phyloP scores from a whole-genome alignment of 2,888 invertebrate genomes.

The Dendrolimus houi region DNA sequence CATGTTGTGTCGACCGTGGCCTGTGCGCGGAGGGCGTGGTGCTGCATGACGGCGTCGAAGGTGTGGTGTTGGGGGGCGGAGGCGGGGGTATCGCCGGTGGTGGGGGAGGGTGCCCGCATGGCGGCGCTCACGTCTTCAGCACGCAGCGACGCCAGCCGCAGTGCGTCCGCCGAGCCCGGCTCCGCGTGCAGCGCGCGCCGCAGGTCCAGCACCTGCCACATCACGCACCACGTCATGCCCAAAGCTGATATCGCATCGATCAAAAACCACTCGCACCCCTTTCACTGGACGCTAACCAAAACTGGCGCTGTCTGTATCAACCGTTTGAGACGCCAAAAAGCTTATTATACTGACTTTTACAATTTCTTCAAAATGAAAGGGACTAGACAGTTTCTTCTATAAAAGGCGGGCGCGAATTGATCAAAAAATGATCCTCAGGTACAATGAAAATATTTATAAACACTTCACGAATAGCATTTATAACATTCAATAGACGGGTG shows the following conservation, averaged over 20 bases:
- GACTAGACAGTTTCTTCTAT: too few relatives aligned
- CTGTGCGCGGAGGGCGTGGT: slow-evolving; percentile 70
- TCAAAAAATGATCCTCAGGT: slow-evolving; percentile 9
- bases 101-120: slow-evolving; percentile 34
- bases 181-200: slow-evolving; percentile 88
- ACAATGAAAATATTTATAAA: not conserved
- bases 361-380: too few relatives aligned
- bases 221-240: slow-evolving; percentile 28
- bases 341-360: too few relatives aligned
- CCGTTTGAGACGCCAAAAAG: too few relatives aligned
- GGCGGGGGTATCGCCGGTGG: slow-evolving; percentile 33
- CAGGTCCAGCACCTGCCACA: slow-evolving; percentile 85
- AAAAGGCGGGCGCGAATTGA: too few relatives aligned
- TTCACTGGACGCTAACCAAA: too few relatives aligned
- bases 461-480: too few relatives aligned
- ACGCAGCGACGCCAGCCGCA: slow-evolving; percentile 71
- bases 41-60: slow-evolving; percentile 75
- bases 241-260: too few relatives aligned
- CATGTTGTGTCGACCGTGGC: slow-evolving; percentile 50
- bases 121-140: slow-evolving; percentile 74
- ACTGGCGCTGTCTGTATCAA: too few relatives aligned
- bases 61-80: slow-evolving; percentile 67
- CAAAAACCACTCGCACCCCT: slow-evolving; percentile 6
- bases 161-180: slow-evolving; percentile 75
- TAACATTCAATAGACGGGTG: slow-evolving; percentile 4